Conservation (phyloP, 2,888 invertebrate genomes). For the Sesia apiformis region DNA sequence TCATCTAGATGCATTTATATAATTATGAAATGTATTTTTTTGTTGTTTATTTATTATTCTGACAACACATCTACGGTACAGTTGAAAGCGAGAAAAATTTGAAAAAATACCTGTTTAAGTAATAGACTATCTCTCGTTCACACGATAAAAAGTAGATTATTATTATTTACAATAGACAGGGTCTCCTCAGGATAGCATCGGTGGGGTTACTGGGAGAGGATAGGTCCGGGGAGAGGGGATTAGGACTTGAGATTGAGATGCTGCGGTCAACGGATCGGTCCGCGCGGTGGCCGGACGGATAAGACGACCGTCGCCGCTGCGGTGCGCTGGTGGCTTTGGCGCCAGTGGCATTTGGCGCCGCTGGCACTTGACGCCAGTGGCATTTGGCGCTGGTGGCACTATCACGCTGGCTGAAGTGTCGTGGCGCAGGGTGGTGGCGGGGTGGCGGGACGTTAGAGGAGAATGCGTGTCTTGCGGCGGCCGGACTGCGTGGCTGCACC, state of each 20-base stretch:
- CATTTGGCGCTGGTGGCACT: slow-evolving; percentile 9
- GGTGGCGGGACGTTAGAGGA: slow-evolving; percentile 2
- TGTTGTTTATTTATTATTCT: slow-evolving; percentile 67
- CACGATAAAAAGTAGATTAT: slow-evolving; percentile 71
- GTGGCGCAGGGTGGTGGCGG: slow-evolving; percentile 6
- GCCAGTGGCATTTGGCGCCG: slow-evolving; percentile 13
- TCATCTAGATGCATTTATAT: slow-evolving; percentile 66
- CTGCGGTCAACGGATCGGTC: slow-evolving; percentile 52
- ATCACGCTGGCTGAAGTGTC: slow-evolving; percentile 1
- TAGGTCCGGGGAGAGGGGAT: slow-evolving; percentile 17
- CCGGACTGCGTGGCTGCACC: slow-evolving; percentile 23
- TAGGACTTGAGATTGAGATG: slow-evolving; percentile 35
- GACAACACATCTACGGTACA: slow-evolving; percentile 75
- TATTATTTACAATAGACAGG: slow-evolving; percentile 70
- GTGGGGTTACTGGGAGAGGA: slow-evolving; percentile 20
- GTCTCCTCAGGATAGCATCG: slow-evolving; percentile 24
- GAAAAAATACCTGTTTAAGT: slow-evolving; percentile 73
- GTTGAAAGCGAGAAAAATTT: slow-evolving; percentile 73
- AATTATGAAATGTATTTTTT: slow-evolving; percentile 69
- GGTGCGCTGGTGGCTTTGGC: slow-evolving; percentile 26
- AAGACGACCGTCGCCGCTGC: slow-evolving; percentile 34
- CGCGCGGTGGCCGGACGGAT: slow-evolving; percentile 39
- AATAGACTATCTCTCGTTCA: slow-evolving; percentile 71
- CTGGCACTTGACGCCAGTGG: slow-evolving; percentile 18
- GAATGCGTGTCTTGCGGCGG: slow-evolving; percentile 8